Evolutionary conservation across 2,888 invertebrate species (phyloP).

Genomic region (Gymnosoma rotundatum): DNA sequence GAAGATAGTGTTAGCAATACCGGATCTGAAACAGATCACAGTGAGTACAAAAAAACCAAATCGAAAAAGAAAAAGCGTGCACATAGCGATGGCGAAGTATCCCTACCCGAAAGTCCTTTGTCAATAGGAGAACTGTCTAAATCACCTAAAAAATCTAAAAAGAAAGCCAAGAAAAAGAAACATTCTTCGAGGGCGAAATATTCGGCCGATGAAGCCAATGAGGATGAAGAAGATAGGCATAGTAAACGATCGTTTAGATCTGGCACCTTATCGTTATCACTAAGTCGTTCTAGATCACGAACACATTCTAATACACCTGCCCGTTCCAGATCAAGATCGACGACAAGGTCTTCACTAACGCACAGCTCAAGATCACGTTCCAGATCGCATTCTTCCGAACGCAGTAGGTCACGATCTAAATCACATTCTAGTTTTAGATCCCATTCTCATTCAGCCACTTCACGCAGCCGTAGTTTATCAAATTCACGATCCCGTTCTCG

Average conservation of each 20-base stretch:
- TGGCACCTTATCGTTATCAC: slow-evolving; percentile 74
- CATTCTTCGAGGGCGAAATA: slow-evolving; percentile 46
- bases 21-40: slow-evolving; percentile 72
- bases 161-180: slow-evolving; percentile 67
- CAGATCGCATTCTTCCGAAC: slow-evolving; percentile 69
- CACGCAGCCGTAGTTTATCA: slow-evolving; percentile 59
- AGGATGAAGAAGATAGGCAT: slow-evolving; percentile 46
- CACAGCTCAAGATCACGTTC: slow-evolving; percentile 63
- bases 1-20: slow-evolving; percentile 72
- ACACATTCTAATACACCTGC: slow-evolving; percentile 64
- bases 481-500: slow-evolving; percentile 74
- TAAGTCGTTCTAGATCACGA: slow-evolving; percentile 73
- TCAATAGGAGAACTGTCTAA: slow-evolving; percentile 84
- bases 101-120: slow-evolving; percentile 83
- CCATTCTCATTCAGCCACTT: slow-evolving; percentile 66
- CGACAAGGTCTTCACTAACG: slow-evolving; percentile 70
- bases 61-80: slow-evolving; percentile 64
- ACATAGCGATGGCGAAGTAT: slow-evolving; percentile 62
- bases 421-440: slow-evolving; percentile 61
- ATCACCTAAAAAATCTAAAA: slow-evolving; percentile 75
- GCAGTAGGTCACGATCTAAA: slow-evolving; percentile 63
- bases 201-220: slow-evolving; percentile 65
- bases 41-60: slow-evolving; percentile 71
- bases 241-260: slow-evolving; percentile 66
- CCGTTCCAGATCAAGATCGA: slow-evolving; percentile 73